These are phyloP conservation scores for Serinus canaria DNA, from an alignment of 2,113 vertebrate genomes.

Conservation along the genomic window DNA sequence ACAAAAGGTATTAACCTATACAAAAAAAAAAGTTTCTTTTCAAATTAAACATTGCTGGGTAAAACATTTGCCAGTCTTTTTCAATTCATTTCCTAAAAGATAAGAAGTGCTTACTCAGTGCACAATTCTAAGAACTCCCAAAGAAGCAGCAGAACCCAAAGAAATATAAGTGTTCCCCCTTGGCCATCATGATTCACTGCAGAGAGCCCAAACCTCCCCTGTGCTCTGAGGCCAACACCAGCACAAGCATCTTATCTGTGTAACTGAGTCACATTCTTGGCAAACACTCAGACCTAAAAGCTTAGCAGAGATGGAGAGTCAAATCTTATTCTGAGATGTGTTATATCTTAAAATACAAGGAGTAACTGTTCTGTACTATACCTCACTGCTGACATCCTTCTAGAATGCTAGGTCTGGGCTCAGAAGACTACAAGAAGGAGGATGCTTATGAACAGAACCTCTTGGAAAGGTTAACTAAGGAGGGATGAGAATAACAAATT, in stretches of 20 bases:
- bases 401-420: conserved; percentile 39
- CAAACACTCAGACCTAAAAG: neutral
- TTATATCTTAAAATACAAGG: neutral
- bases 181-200: neutral
- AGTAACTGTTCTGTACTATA: conserved; percentile 29
- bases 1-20: neutral
- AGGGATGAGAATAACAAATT: conserved; percentile 33
- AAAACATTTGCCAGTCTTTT: neutral
- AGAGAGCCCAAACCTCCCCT: neutral
- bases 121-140: neutral
- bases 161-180: neutral
- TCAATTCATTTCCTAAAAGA: neutral
- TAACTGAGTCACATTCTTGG: neutral
- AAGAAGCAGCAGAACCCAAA: neutral
- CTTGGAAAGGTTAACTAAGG: conserved; percentile 40
- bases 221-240: neutral
- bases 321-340: neutral
- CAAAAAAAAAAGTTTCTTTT: neutral
- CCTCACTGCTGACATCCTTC: conserved; percentile 32
- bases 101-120: neutral
- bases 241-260: neutral
- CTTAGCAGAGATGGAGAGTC: neutral
- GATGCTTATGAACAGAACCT: conserved; percentile 34
- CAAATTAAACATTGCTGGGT: neutral
- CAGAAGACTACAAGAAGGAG: conserved; percentile 31